These are phyloP conservation scores for Cyclura pinguis DNA, from an alignment of 2,797 vertebrate species.

Conservation along the genomic window DNA sequence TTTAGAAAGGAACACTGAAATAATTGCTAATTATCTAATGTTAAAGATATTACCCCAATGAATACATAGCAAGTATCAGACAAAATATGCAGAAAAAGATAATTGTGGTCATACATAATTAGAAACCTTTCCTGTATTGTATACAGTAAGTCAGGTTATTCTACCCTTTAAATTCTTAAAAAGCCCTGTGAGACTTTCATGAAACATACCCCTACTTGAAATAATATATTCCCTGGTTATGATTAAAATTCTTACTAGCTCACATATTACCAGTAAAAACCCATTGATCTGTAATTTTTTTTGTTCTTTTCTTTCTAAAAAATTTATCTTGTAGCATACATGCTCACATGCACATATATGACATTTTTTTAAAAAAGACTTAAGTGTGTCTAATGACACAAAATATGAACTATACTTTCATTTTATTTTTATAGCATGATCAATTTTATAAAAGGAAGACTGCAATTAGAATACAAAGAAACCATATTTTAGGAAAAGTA, in stretches of 20 bases:
- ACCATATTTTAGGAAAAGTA: conserved; percentile 69
- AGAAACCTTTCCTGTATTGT: conserved; percentile 18
- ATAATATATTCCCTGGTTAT: neutral
- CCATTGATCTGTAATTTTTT: neutral
- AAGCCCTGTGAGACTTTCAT: conserved; percentile 5
- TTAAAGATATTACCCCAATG: conserved; percentile 3
- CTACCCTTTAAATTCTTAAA: neutral
- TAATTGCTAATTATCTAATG: conserved; percentile 24
- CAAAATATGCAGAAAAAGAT: conserved; percentile 12
- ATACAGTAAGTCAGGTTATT: conserved; percentile 29
- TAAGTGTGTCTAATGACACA: conserved; percentile 76
- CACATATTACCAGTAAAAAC: neutral
- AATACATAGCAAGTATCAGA: neutral
- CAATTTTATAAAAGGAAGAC: conserved; percentile 70
- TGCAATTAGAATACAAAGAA: conserved; percentile 74
- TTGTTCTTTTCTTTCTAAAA: neutral
- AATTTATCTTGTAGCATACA: neutral
- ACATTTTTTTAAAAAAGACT: conserved; percentile 60
- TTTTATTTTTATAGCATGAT: conserved; percentile 77
- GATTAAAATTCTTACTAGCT: conserved; percentile 17
- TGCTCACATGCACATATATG: conserved; percentile 55
- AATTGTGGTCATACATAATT: conserved; percentile 16
- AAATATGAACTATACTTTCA: conserved; percentile 54
- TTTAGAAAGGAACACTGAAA: rapidly evolving
- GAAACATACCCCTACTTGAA: conserved; percentile 6